Percentiles rank a stretch among this genome's conserved stretches.
These are phyloP conservation scores for Marisa cornuarietis DNA, from an alignment of 1,140 invertebrate genomes.

Conservation along the genomic window DNA sequence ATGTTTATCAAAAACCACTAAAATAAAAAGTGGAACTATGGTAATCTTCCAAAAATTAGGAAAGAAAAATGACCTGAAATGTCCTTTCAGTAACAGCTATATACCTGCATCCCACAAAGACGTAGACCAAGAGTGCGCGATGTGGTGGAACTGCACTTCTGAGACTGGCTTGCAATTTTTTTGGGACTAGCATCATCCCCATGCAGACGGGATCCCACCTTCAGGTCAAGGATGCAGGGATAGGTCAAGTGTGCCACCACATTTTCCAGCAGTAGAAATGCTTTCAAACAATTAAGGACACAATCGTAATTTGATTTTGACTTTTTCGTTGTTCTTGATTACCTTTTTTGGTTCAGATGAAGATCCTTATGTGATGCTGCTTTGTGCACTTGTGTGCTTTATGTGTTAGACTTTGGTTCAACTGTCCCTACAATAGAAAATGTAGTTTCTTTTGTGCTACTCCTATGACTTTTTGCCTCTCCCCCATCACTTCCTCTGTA, in stretches of 20 bases:
- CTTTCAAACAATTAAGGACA: constrained; percentile 48
- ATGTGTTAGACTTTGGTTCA: too few relatives aligned
- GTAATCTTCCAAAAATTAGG: background rate
- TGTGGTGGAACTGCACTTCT: constrained; percentile 89
- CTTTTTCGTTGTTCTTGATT: background rate
- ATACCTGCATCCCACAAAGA: constrained; percentile 88
- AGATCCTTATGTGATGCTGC: too few relatives aligned
- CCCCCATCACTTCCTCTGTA: too few relatives aligned
- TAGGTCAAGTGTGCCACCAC: constrained; percentile 84
- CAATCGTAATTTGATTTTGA: background rate
- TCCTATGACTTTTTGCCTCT: too few relatives aligned
- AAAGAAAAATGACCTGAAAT: background rate
- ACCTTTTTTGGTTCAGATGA: too few relatives aligned
- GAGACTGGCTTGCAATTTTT: constrained; percentile 88
- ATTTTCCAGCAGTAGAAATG: constrained; percentile 90
- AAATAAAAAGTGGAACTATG: too few relatives aligned
- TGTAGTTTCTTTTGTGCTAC: too few relatives aligned
- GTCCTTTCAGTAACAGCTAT: too few relatives aligned
- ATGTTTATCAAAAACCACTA: too few relatives aligned
- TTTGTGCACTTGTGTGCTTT: too few relatives aligned
- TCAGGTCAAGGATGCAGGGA: constrained; percentile 83
- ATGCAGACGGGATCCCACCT: constrained; percentile 95
- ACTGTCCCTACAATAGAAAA: too few relatives aligned
- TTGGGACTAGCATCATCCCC: constrained; percentile 92
- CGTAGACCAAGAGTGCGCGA: constrained; percentile 87